A percentile compares a stretch with the other conserved stretches of the same genome.
These are phyloP conservation scores for Serranochromis macrocephalus DNA, from an alignment of 2,113 vertebrate genomes.

Conservation along the genomic window DNA sequence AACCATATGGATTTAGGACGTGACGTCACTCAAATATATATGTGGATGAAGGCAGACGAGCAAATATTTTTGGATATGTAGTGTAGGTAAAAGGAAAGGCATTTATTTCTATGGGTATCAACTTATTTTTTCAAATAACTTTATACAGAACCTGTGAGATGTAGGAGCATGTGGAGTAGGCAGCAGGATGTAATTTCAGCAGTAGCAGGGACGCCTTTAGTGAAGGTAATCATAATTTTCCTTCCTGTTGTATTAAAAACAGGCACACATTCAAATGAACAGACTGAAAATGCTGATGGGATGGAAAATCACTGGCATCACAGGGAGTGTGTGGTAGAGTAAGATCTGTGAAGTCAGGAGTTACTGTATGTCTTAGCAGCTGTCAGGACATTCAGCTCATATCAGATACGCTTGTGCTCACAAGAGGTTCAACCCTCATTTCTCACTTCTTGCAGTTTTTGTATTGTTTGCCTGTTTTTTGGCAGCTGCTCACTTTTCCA, in stretches of 20 bases:
- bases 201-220: neutral
- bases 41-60: neutral
- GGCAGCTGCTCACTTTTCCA: neutral
- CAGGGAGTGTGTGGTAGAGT: neutral
- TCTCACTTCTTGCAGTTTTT: neutral
- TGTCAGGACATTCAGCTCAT: constrained; percentile 11
- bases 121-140: neutral
- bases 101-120: neutral
- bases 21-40: neutral
- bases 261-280: neutral
- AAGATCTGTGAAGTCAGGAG: neutral
- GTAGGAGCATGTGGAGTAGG: neutral
- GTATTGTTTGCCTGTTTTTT: neutral
- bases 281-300: constrained; percentile 26
- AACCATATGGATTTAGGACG: neutral
- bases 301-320: constrained; percentile 41
- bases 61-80: neutral
- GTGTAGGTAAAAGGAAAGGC: neutral
- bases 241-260: constrained; percentile 7
- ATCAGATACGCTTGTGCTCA: constrained; percentile 5
- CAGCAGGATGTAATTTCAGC: neutral
- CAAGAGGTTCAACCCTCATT: neutral
- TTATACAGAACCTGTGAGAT: neutral
- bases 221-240: constrained; percentile 1
- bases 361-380: constrained; percentile 10